Percentiles rank a stretch among this genome's conserved stretches.
Conservation (phyloP, 2,113 vertebrate species). For the Oreochromis niloticus region DNA sequence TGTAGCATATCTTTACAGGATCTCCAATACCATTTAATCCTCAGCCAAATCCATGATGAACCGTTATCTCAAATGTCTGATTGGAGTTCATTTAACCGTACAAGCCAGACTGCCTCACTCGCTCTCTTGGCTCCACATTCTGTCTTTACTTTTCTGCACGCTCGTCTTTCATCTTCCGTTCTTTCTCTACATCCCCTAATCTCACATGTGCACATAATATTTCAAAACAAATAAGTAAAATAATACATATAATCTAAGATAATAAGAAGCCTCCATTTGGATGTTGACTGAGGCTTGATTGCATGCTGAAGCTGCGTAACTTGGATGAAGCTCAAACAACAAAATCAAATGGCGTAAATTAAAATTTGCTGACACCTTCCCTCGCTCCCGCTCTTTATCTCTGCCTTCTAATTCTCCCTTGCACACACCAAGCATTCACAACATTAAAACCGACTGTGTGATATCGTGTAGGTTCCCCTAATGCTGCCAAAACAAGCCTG, state of each 20-base stretch:
- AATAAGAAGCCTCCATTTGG: neutral
- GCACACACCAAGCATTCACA: neutral
- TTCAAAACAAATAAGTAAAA: constrained; percentile 17
- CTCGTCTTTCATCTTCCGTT: neutral
- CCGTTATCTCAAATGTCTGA: neutral
- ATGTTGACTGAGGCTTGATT: constrained; percentile 45
- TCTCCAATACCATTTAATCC: neutral
- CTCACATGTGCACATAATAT: neutral
- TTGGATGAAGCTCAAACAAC: constrained; percentile 36
- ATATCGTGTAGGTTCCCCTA: neutral
- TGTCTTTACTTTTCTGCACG: neutral
- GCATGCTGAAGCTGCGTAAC: neutral
- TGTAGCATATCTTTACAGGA: neutral
- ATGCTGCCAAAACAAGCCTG: neutral
- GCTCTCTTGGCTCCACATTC: neutral
- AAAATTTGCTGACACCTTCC: constrained; percentile 2
- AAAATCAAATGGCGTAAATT: constrained; percentile 31
- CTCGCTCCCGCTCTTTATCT: neutral
- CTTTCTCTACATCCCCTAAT: neutral
- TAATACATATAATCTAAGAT: constrained; percentile 10
- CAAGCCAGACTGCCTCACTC: neutral
- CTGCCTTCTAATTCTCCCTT: neutral
- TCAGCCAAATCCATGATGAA: neutral
- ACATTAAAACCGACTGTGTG: neutral
- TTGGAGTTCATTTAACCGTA: neutral